A percentile compares a stretch with the other conserved stretches of the same genome.
Conservation (phyloP, 1,140 invertebrate genomes). For the Temnothorax longispinosus region DNA sequence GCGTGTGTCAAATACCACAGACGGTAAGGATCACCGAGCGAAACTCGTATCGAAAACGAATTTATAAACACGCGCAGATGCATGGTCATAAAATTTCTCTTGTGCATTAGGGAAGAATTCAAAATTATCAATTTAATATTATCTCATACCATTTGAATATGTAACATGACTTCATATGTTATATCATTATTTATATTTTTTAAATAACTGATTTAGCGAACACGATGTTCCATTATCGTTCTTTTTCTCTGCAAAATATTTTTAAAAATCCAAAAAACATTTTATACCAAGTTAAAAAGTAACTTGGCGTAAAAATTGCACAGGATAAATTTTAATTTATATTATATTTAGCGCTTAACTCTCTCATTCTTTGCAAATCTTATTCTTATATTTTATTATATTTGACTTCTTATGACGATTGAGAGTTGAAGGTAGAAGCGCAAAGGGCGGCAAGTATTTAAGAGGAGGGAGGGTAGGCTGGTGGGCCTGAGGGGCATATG, state of each 20-base stretch:
- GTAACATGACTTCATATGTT: not conserved
- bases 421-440: conserved; percentile 23
- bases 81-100: not conserved
- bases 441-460: conserved; percentile 32
- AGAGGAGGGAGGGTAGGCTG: conserved; percentile 1
- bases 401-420: conserved; percentile 8
- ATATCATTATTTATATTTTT: not conserved
- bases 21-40: conserved; percentile 1
- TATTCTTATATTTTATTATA: conserved; percentile 20
- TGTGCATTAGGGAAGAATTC: not conserved
- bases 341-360: not conserved
- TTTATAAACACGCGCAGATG: not conserved
- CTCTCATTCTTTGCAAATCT: not conserved
- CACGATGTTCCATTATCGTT: not conserved
- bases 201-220: not conserved
- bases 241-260: not conserved
- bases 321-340: not conserved
- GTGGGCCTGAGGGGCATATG: conserved; percentile 16
- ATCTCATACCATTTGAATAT: not conserved
- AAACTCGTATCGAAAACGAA: conserved; percentile 11
- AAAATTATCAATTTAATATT: conserved; percentile 10
- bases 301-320: not conserved
- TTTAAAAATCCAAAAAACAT: not conserved
- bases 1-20: conserved; percentile 43
- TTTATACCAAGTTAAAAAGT: not conserved